phyloP scores from a whole-genome alignment of 2,888 invertebrate species.

The Hypercompe scribonia region DNA sequence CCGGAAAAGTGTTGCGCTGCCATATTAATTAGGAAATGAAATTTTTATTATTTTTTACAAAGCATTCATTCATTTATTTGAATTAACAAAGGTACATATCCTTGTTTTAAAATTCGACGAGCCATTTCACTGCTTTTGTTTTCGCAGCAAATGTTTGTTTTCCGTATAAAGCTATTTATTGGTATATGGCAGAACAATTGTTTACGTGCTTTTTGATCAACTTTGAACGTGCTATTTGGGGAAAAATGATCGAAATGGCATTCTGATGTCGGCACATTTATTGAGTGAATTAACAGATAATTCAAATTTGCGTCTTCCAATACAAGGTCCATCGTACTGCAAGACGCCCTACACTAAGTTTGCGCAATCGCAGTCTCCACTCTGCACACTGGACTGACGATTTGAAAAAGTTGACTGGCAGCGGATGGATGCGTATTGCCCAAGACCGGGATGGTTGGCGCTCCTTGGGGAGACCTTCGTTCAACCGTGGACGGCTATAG shows the following conservation, averaged over 20 bases:
- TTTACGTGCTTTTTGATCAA: constrained; percentile 13
- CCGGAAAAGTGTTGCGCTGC: constrained; percentile 66
- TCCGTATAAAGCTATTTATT: constrained; percentile 20
- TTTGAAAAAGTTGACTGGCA: no score
- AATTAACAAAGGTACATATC: constrained; percentile 31
- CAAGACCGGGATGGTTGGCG: no score
- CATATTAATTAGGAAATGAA: constrained; percentile 64
- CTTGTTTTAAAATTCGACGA: constrained; percentile 25
- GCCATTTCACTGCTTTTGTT: constrained; percentile 24
- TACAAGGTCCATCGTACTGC: no score
- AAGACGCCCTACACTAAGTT: no score
- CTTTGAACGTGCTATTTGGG: constrained; percentile 9
- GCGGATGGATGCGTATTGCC: no score
- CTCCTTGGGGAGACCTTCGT: no score
- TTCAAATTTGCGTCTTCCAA: background rate
- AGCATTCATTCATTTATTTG: constrained; percentile 33
- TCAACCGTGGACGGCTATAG: no score
- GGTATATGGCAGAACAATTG: constrained; percentile 19
- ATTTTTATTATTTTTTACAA: constrained; percentile 48
- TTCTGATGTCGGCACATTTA: constrained; percentile 1
- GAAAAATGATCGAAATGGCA: background rate
- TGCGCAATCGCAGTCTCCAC: no score
- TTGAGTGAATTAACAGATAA: constrained; percentile 6
- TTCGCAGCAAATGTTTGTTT: constrained; percentile 22
- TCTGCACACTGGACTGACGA: no score